Evolutionary conservation across 2,888 invertebrate species (phyloP), one percentile per base, ranked within the genome.

Genomic region (Monopis laevigella): DNA sequence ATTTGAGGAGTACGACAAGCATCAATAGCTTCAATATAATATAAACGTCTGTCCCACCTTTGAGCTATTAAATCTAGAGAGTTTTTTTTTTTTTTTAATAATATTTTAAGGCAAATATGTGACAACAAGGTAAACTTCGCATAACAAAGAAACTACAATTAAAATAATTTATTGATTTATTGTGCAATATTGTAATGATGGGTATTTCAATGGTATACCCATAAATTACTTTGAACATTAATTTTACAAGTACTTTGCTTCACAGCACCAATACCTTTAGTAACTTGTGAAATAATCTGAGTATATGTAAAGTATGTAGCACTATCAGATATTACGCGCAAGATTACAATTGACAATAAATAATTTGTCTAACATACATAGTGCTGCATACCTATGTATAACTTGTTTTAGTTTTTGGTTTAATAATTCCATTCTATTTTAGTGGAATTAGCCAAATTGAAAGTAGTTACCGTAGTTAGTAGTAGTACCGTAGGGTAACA

Each of bases 381-480:
- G n/a, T n/a, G n/a, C n/a, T n/a, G n/a, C n/a, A n/a, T n/a, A n/a
- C n/a, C n/a, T n/a, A n/a, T 24, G 24, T 26, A 39, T 39, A 17
- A 24, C 21, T 24, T 39, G 27, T 17, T 39, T 39, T 27, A 39
- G 18, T 28, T 42, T 42, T 34, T 42, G 41, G 27, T 36, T 41
- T n/a, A 41, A 18, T n/a, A 36, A 42, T 13, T 41, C 36, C 17
- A 41, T 7, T 35, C 41, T 27, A 10, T 42, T 28, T 36, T 42
- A 8, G 39, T 39, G 17, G 40, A 16, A 17, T 40, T 18, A 10
- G 28, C 40, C 18, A 40, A 30, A 29, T 42, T 39, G 16, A 28
- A 39, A 12, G 39, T 39, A 16, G 41, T 36, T 29, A 19, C n/a
- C n/a, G n/a, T n/a, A n/a, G n/a, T n/a, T n/a, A n/a, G n/a, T n/a